Base-by-base conservation (phyloP, 1,140 invertebrate genomes). In the Trachelipus rathkii region DNA sequence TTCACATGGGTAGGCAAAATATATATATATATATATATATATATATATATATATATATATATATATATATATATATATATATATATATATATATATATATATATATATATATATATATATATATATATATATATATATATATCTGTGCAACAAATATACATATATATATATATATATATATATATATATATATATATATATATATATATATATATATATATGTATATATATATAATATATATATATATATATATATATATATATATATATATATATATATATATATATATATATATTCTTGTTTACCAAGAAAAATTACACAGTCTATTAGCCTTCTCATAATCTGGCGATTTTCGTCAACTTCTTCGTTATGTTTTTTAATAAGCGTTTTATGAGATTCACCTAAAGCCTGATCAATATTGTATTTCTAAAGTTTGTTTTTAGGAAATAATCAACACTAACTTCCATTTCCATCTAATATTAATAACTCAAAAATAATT, bases 31-130 rank as follows among this genome's bases (percentile, higher is more conserved):
- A 60, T 60, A 21, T 60, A 60, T 60, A 60, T 60, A 60, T 60
- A 60, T 60, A 60, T 60, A 60, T 60, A 60, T 60, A 60, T 60
- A 60, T 60, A 60, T 60, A 60, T 60, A 60, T 60, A 60, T 60
- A 60, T 60, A 60, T 60, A 60, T 60, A 60, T 21, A 60, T 60
- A 60, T 60, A 60, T 60, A 60, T 60, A 60, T 60, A 60, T 60
- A 60, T 60, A 60, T 60, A 60, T 60, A 60, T 60, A 60, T 60
- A 21, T 60, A 60, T 60, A 60, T 60, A 60, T 60, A 60, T 60
- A 60, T 60, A 60, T 60, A 60, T 21, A 60, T 21, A 60, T 60
- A 60, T 60, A 60, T 60, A 60, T 60, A 60, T 60, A 60, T 21
- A 60, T 60, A 60, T 60, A 60, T 60, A 60, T 60, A 60, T 60